Evolutionary conservation across 2,888 invertebrate genomes (phyloP).

Genomic region (Dasysyrphus albostriatus): DNA sequence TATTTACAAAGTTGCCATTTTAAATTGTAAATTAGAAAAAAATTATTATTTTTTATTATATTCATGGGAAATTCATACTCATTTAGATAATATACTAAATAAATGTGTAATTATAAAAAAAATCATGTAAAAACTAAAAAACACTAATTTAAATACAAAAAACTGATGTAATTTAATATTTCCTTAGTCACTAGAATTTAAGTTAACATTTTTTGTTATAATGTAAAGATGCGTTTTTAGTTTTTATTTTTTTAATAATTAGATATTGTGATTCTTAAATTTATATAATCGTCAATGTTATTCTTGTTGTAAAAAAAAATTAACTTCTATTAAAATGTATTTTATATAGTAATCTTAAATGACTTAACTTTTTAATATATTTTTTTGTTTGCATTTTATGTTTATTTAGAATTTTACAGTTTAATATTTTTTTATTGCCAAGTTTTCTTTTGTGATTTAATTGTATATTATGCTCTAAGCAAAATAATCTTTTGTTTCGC

Average conservation of each 20-base stretch:
- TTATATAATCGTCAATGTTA: conserved; percentile 2
- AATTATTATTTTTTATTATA: conserved; percentile 16
- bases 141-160: conserved; percentile 10
- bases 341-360: background rate
- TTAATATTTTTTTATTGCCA: conserved; percentile 41
- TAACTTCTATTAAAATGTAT: background rate
- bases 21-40: conserved; percentile 37
- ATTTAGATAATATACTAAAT: conserved; percentile 42
- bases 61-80: conserved; percentile 24
- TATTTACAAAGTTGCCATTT: conserved; percentile 66
- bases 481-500: conserved; percentile 39
- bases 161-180: conserved; percentile 65
- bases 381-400: background rate
- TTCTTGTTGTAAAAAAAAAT: conserved; percentile 19
- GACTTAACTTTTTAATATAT: background rate
- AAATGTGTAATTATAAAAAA: conserved; percentile 11
- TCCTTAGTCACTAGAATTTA: conserved; percentile 74
- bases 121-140: conserved; percentile 47
- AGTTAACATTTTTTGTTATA: conserved; percentile 18
- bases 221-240: background rate
- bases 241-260: background rate
- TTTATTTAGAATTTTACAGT: conserved; percentile 14
- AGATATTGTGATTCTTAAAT: conserved; percentile 18
- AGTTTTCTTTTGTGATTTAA: conserved; percentile 63
- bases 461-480: conserved; percentile 55